Base-by-base conservation (phyloP, 2,113 vertebrate species). In the Xenus cinereus region DNA sequence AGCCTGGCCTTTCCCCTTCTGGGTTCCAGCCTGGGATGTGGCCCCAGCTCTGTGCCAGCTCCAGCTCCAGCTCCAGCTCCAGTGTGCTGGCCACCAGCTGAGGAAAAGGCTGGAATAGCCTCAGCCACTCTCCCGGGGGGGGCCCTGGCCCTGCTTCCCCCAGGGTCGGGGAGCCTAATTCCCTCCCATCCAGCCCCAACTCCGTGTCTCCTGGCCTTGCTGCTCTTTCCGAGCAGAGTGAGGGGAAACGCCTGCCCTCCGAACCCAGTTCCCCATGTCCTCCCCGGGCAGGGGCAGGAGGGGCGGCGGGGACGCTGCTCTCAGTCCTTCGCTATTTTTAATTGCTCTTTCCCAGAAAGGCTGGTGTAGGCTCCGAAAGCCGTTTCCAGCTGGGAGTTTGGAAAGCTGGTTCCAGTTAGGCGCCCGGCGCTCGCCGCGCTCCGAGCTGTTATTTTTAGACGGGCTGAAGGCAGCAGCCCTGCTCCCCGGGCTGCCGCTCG, bases 331-430 rank as follows among this genome's bases (percentile, higher is more conserved):
- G 4, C 92, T 97, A 95, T 93, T 95, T 95, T 96, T 96, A 94
- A 95, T 94, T 84, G 75, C 75, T 92, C 59, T 88, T 97, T 96
- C 93, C 90, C 95, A 94, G 90, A 93, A 90, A 80, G 96, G 64
- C 95, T 87, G 57, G 50, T 68, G 72, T 51, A 67, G 76, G 50
- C 91, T 94, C 71, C 7, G 20, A 88, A 80, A 88, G 92, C 88
- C 3, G 4, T 80, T 94, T 95, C 88, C 92, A 96, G 92, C 87
- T 77, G 72, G 90, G 93, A 91, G 87, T 85, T 93, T 93, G 84
- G 75, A 93, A 96, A 95, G 96, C 94, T 95, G 96, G 90, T 96
- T 96, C 93, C 93, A 96, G 96, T 97, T 94, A 94, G 92, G 60
- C 68, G 8, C 90, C 51, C 71, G 0, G 57, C 28, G 0, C 81